Conservation (phyloP, 1,140 invertebrate species). For the Drosophila obscura region DNA sequence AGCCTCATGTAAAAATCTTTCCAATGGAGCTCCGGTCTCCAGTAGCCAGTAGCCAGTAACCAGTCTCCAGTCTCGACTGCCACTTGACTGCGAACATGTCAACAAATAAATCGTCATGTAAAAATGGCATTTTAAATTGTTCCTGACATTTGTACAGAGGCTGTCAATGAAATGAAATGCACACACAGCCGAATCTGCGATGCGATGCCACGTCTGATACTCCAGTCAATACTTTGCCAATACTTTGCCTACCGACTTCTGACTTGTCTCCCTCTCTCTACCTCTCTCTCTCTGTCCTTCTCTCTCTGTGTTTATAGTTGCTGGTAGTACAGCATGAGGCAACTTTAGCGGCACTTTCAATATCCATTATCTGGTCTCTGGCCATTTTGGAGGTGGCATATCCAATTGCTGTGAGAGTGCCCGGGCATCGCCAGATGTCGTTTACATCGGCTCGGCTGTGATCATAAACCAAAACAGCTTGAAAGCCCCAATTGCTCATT, state of each 20-base stretch:
- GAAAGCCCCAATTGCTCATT: conserved; percentile 41
- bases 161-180: conserved; percentile 82
- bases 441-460: conserved; percentile 7
- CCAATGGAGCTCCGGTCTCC: not conserved
- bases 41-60: too few relatives aligned
- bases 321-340: conserved; percentile 1
- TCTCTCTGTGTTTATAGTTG: conserved; percentile 1
- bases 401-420: conserved; percentile 19
- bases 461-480: conserved; percentile 39
- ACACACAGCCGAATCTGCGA: conserved; percentile 56
- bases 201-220: conserved; percentile 12
- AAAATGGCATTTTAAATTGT: conserved; percentile 82
- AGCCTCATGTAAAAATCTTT: conserved; percentile 64
- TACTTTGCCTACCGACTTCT: conserved; percentile 39
- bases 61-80: conserved; percentile 23
- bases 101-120: conserved; percentile 83
- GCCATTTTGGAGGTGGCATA: conserved; percentile 14
- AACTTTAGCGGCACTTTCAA: conserved; percentile 27
- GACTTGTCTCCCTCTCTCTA: not conserved
- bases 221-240: conserved; percentile 13
- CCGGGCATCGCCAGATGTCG: conserved; percentile 28
- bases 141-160: conserved; percentile 75
- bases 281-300: not conserved
- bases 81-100: conserved; percentile 63
- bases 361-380: conserved; percentile 20